phyloP scores from a whole-genome alignment of 1,140 invertebrate genomes.

The Myzus persicae region DNA sequence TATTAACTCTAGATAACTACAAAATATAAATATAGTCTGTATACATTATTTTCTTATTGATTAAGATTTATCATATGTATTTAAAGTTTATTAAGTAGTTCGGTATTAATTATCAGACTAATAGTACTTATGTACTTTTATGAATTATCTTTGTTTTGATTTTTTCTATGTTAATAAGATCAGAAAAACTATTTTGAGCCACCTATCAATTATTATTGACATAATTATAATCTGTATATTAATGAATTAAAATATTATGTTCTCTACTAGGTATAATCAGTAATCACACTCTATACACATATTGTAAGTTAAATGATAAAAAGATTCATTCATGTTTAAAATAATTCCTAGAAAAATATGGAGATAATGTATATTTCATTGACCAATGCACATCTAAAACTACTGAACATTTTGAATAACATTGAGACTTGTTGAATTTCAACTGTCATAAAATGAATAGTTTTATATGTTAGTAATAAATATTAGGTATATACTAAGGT shows the following conservation, averaged over 20 bases:
- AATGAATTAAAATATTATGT: neutral
- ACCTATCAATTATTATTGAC: neutral
- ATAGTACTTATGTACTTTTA: neutral
- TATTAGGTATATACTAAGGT: neutral
- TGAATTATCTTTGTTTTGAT: neutral
- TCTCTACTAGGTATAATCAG: neutral
- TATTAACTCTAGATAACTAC: neutral
- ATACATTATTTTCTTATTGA: neutral
- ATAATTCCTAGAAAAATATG: neutral
- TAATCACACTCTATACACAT: neutral
- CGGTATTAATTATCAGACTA: neutral
- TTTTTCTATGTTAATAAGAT: neutral
- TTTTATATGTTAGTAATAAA: neutral
- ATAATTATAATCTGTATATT: constrained; percentile 11
- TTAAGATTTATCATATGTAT: neutral
- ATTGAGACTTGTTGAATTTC: neutral
- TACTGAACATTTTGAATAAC: neutral
- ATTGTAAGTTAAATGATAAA: neutral
- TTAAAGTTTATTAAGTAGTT: neutral
- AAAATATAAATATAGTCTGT: neutral
- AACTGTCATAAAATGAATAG: neutral
- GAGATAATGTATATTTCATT: neutral
- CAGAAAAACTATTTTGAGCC: neutral
- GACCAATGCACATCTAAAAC: neutral
- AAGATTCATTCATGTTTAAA: neutral